phyloP scores from a whole-genome alignment of 2,888 invertebrate species.

The Synanthedon andrenaeformis region DNA sequence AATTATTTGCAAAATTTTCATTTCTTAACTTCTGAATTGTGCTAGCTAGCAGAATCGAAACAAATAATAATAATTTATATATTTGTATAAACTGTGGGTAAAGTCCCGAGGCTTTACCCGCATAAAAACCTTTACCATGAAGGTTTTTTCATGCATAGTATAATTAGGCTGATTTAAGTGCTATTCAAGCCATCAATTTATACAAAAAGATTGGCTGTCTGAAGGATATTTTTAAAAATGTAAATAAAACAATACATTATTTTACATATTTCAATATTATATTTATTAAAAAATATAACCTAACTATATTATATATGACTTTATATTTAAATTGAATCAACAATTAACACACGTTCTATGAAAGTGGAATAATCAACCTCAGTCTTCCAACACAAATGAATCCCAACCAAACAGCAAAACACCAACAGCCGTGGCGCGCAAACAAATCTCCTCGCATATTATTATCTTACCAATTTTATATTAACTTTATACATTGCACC shows the following conservation, averaged over 20 bases:
- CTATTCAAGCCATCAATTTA: too few relatives aligned
- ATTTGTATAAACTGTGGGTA: too few relatives aligned
- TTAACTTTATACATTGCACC: conserved; percentile 65
- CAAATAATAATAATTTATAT: too few relatives aligned
- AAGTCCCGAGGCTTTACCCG: too few relatives aligned
- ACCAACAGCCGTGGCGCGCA: conserved; percentile 41
- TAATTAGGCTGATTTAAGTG: too few relatives aligned
- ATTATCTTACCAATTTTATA: conserved; percentile 7
- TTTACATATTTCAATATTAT: conserved; percentile 71
- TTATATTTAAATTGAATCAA: conserved; percentile 69
- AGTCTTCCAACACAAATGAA: conserved; percentile 66
- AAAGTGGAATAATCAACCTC: conserved; percentile 68
- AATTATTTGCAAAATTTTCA: too few relatives aligned
- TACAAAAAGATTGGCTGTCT: too few relatives aligned
- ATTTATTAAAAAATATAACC: conserved; percentile 72
- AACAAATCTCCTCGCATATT: conserved; percentile 26
- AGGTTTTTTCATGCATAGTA: too few relatives aligned
- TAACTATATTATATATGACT: conserved; percentile 67
- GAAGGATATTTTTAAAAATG: too few relatives aligned
- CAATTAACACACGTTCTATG: conserved; percentile 66
- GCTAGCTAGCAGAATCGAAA: too few relatives aligned
- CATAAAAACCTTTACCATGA: too few relatives aligned
- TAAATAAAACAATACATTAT: conserved; percentile 35
- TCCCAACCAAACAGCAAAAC: conserved; percentile 46
- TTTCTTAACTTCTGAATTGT: too few relatives aligned